Evolutionary conservation across 2,888 invertebrate genomes (phyloP).

Genomic region (Steinernema hermaphroditum): DNA sequence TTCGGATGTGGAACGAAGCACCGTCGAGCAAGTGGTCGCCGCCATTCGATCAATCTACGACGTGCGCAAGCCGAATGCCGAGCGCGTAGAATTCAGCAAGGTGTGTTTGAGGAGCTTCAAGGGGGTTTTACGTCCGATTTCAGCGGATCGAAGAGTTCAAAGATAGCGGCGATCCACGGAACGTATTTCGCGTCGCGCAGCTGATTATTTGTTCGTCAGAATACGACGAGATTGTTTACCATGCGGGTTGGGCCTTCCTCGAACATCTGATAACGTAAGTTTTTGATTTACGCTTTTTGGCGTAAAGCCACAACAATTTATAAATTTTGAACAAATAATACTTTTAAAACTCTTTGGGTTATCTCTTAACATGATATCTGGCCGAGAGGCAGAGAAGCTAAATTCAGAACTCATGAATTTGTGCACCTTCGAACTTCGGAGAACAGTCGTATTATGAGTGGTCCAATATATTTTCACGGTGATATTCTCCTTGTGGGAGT

Average conservation of each 20-base stretch:
- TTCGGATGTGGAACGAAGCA: neutral
- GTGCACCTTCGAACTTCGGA: too few relatives aligned
- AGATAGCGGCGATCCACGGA: neutral
- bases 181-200: neutral
- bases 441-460: too few relatives aligned
- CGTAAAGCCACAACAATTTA: too few relatives aligned
- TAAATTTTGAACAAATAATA: too few relatives aligned
- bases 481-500: too few relatives aligned
- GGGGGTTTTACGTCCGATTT: neutral
- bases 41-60: constrained; percentile 7
- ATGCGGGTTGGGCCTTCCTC: constrained; percentile 10
- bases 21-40: neutral
- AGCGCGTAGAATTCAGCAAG: constrained; percentile 2
- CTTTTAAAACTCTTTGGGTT: too few relatives aligned
- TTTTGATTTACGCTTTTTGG: too few relatives aligned
- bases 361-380: too few relatives aligned
- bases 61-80: neutral
- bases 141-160: constrained; percentile 25
- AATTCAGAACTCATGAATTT: too few relatives aligned
- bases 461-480: too few relatives aligned
- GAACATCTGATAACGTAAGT: constrained; percentile 9
- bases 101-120: neutral
- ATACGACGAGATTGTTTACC: neutral
- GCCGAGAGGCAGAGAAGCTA: too few relatives aligned
- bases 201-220: neutral